phyloP scores from a whole-genome alignment of 1,140 invertebrate species.

The Dendroctonus valens region DNA sequence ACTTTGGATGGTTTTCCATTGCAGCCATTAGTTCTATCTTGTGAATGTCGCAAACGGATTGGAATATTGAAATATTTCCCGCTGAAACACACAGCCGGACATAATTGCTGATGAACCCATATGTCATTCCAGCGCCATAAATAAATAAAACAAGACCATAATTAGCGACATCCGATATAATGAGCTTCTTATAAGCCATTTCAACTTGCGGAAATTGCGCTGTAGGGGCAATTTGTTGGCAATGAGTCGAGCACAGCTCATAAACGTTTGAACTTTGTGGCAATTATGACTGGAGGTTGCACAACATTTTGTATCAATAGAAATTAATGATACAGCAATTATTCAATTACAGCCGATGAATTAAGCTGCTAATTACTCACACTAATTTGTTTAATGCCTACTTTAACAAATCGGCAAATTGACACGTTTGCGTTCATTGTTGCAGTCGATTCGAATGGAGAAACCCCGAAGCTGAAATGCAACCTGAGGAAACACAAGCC shows the following conservation, averaged over 20 bases:
- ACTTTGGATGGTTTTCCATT: not conserved
- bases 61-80: too few species aligned
- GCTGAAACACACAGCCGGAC: too few species aligned
- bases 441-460: conserved; percentile 63
- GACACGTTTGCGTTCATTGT: conserved; percentile 32
- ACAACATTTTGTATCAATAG: not conserved
- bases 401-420: too few species aligned
- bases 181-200: conserved; percentile 9
- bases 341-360: too few species aligned
- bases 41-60: too few species aligned
- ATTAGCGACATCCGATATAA: conserved; percentile 23
- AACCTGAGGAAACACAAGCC: conserved; percentile 77
- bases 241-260: conserved; percentile 23
- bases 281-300: conserved; percentile 21
- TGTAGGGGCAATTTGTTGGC: conserved; percentile 33
- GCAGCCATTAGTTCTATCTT: too few species aligned
- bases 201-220: conserved; percentile 31
- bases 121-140: conserved; percentile 7
- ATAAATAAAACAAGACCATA: conserved; percentile 19
- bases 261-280: conserved; percentile 24
- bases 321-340: too few species aligned
- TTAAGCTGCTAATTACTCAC: too few species aligned
- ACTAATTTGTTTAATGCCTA: too few species aligned
- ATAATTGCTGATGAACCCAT: not conserved
- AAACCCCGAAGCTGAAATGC: conserved; percentile 84